These are phyloP conservation scores for Esox niger DNA, from an alignment of 2,113 vertebrate genomes.

Conservation along the genomic window DNA sequence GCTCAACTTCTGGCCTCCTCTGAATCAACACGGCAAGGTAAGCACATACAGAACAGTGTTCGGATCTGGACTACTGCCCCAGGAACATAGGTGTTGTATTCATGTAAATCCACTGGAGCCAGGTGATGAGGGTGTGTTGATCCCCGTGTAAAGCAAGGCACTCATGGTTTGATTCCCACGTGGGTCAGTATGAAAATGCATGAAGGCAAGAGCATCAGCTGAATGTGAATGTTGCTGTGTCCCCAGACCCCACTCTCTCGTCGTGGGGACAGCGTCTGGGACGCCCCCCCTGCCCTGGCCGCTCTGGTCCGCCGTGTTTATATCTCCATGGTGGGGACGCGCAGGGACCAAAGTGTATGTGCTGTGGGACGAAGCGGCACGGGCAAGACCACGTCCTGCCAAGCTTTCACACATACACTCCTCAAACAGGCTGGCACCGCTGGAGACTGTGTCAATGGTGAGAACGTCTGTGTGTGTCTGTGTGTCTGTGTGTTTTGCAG, in stretches of 20 bases:
- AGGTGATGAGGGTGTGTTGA: too few species aligned
- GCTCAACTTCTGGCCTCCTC: slow-evolving; percentile 62
- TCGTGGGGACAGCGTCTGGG: slow-evolving; percentile 61
- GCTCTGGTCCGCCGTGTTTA: slow-evolving; percentile 81
- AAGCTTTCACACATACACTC: slow-evolving; percentile 75
- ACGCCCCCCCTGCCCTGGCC: slow-evolving; percentile 69
- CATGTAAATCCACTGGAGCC: too few species aligned
- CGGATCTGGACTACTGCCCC: too few species aligned
- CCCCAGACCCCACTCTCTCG: slow-evolving; percentile 56
- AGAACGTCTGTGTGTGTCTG: slow-evolving; percentile 15
- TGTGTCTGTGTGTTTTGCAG: slow-evolving; percentile 2
- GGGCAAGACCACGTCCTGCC: slow-evolving; percentile 81
- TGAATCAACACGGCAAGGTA: slow-evolving; percentile 71
- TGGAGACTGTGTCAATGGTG: slow-evolving; percentile 74
- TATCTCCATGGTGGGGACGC: slow-evolving; percentile 75
- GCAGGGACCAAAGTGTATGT: slow-evolving; percentile 84
- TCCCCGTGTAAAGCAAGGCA: too few species aligned
- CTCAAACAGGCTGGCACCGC: slow-evolving; percentile 76
- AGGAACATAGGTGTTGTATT: too few species aligned
- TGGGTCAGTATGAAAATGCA: too few species aligned
- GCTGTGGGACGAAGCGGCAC: slow-evolving; percentile 83
- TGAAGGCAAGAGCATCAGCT: too few species aligned
- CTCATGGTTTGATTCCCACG: too few species aligned
- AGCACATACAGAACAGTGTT: slow-evolving; percentile 13
- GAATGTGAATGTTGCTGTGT: not conserved